phyloP scores from a whole-genome alignment of 2,113 vertebrate species.

The Psettodes erumei region DNA sequence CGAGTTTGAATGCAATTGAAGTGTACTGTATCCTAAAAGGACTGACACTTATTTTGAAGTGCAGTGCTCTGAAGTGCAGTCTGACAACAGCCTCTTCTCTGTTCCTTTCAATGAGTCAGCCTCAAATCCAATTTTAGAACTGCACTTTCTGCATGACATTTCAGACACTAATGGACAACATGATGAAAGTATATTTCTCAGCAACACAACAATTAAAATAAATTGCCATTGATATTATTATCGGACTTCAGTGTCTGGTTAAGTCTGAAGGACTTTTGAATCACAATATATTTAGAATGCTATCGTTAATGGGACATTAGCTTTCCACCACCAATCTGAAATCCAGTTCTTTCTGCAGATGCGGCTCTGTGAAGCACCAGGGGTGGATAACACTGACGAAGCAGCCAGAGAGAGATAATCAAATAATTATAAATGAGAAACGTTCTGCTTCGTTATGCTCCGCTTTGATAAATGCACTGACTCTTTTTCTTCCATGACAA shows the following conservation, averaged over 20 bases:
- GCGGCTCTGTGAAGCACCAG: conserved; percentile 35
- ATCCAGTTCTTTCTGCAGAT: conserved; percentile 11
- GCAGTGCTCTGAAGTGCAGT: conserved; percentile 10
- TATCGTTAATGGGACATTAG: conserved; percentile 42
- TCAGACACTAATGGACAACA: conserved; percentile 17
- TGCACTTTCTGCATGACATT: conserved; percentile 15
- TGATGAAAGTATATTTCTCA: conserved; percentile 17
- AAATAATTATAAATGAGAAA: conserved; percentile 71
- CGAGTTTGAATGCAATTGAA: not conserved
- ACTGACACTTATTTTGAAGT: conserved; percentile 13
- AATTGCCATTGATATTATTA: conserved; percentile 20
- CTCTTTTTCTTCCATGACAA: conserved; percentile 56
- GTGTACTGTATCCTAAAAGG: conserved; percentile 12
- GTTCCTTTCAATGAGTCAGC: conserved; percentile 35
- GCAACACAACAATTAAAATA: conserved; percentile 24
- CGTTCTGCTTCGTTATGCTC: conserved; percentile 64
- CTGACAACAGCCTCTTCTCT: conserved; percentile 30
- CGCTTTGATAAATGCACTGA: conserved; percentile 61
- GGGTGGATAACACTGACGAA: conserved; percentile 47
- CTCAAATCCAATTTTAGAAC: conserved; percentile 39
- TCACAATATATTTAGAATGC: conserved; percentile 33
- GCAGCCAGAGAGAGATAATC: conserved; percentile 66
- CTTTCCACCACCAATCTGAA: conserved; percentile 28
- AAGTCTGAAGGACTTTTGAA: conserved; percentile 28
- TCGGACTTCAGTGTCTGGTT: conserved; percentile 8